Evolutionary conservation across 2,888 invertebrate genomes (phyloP), one percentile per base, ranked within the genome.

Genomic region (Catotricha subobsoleta): DNA sequence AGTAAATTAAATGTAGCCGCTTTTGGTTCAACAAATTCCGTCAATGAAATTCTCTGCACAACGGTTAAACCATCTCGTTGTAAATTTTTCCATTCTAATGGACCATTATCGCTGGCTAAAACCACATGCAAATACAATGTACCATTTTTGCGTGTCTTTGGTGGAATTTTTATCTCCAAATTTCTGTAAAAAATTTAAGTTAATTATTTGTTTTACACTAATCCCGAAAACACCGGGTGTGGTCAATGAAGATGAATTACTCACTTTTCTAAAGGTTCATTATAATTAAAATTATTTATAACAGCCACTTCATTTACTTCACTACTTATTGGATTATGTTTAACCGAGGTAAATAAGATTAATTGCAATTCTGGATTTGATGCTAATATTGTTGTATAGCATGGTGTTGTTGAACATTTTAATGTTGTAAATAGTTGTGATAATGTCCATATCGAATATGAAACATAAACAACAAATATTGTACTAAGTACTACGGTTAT

Each of bases 131-230:
- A 69, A 54, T 68, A 80, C 35, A 94, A 57, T 6, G 82, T 80
- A 1, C 92, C 94, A 68, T 94, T 94, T 43, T 76, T 72, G 12
- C 81, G 68, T 0, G 82, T 84, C 57, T 72, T 73, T 18, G 64
- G 60, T 3, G 90, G 84, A 47, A 92, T 65, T 47, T 73, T 68
- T 40, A 92, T 58, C 40, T 65, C 66, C 20, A 86, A 54, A 38
- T 71, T 68, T 51, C 86, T 86, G 56, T 33, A 62, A 61, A 33
- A 10, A 54, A 55, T 42, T 39, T 9, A 8, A 38, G 30, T 2
- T 4, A 40, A 4, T 40, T 18, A 13, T 16, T 3, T n/a, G 10
- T 21, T 21, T 33, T 19, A 12, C 2, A 33, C 3, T 4, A 23
- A 36, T 16, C 10, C 8, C 7, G n/a, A 28, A 38, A 38, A 38